Percentiles rank a stretch among this genome's conserved stretches.
These are phyloP conservation scores for Cepphus grylle DNA, from an alignment of 2,113 vertebrate species.

Conservation along the genomic window DNA sequence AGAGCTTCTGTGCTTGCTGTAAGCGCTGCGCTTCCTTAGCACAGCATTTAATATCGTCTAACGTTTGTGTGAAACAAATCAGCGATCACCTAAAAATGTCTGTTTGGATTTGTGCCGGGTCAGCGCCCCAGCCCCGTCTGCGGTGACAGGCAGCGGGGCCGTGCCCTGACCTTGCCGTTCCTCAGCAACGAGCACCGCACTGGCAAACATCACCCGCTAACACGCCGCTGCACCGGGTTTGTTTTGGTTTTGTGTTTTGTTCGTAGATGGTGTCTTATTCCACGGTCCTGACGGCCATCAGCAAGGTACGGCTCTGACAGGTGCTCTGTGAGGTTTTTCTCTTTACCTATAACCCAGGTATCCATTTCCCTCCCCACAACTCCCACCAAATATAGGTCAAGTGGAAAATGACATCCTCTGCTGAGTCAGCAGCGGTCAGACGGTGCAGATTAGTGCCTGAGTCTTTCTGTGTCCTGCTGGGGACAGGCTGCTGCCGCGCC, in stretches of 20 bases:
- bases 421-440: conserved; percentile 52
- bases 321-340: neutral
- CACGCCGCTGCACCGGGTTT: neutral
- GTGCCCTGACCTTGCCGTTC: conserved; percentile 40
- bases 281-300: conserved; percentile 91
- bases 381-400: conserved; percentile 55
- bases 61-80: conserved; percentile 32
- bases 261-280: conserved; percentile 97
- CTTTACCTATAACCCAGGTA: neutral
- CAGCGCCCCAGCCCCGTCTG: neutral
- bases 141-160: neutral
- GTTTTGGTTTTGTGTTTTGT: neutral
- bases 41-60: neutral
- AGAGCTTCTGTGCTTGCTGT: neutral
- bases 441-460: neutral
- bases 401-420: conserved; percentile 19
- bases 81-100: conserved; percentile 53
- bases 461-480: neutral
- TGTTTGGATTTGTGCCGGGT: conserved; percentile 57
- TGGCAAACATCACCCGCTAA: neutral
- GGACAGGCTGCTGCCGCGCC: neutral
- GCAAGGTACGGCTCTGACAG: conserved; percentile 81
- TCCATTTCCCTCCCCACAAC: neutral
- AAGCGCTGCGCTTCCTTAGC: neutral
- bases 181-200: neutral